These are phyloP conservation scores for Meloidogyne exigua DNA, from an alignment of 1,140 invertebrate genomes.

Conservation along the genomic window DNA sequence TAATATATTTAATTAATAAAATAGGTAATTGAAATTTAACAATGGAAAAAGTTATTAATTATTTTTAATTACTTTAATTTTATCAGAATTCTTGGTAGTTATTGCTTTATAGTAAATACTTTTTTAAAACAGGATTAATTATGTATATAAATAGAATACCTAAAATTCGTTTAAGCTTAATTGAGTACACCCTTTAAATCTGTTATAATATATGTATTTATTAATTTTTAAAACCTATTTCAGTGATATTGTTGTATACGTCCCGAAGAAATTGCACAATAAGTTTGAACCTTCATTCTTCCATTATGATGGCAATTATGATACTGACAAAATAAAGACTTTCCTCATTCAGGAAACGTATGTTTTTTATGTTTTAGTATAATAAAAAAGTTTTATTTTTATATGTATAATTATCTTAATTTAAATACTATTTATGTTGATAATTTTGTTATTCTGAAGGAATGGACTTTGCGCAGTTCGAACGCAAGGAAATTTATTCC, in stretches of 20 bases:
- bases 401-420: neutral
- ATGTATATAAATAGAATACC: too few relatives aligned
- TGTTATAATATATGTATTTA: constrained; percentile 15
- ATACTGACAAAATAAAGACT: constrained; percentile 72
- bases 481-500: constrained; percentile 77
- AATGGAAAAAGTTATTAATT: too few relatives aligned
- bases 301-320: constrained; percentile 73
- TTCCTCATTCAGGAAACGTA: constrained; percentile 71
- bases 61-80: too few relatives aligned
- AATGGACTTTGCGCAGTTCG: constrained; percentile 87
- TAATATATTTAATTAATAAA: too few relatives aligned
- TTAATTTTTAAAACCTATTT: constrained; percentile 4
- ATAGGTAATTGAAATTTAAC: too few relatives aligned
- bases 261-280: constrained; percentile 81
- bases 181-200: too few relatives aligned
- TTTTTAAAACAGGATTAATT: too few relatives aligned
- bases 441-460: constrained; percentile 67
- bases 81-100: too few relatives aligned
- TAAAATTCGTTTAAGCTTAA: too few relatives aligned
- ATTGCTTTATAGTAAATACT: too few relatives aligned
- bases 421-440: neutral
- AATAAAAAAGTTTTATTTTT: neutral
- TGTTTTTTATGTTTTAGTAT: neutral
- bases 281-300: constrained; percentile 84
- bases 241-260: constrained; percentile 84